Evolutionary conservation across 2,888 invertebrate species (phyloP).

Genomic region (Dynastes maya): DNA sequence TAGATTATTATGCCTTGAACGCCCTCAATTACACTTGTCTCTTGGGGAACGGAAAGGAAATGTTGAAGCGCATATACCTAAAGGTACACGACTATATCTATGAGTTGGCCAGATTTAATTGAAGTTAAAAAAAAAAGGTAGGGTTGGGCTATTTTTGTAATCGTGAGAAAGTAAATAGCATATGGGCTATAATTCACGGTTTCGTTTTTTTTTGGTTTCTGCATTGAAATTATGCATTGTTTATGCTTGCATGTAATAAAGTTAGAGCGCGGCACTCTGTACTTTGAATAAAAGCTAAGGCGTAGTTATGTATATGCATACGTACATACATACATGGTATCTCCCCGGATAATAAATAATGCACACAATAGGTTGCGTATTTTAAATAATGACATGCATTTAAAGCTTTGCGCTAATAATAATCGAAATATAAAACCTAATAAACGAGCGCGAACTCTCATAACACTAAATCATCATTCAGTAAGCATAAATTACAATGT

Average conservation of each 20-base stretch:
- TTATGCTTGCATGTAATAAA: conserved; percentile 48
- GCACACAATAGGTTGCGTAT: conserved; percentile 30
- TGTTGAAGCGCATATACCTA: not conserved
- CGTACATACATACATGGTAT: conserved; percentile 1
- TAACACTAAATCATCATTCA: conserved; percentile 31
- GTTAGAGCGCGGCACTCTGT: conserved; percentile 6
- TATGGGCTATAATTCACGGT: conserved; percentile 42
- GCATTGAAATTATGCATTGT: conserved; percentile 48
- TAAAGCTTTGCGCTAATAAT: conserved; percentile 25
- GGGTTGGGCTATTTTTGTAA: conserved; percentile 37
- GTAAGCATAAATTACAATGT: conserved; percentile 31
- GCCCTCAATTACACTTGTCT: conserved; percentile 35
- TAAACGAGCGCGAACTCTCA: conserved; percentile 22
- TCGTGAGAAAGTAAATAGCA: conserved; percentile 13
- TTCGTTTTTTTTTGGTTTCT: conserved; percentile 30
- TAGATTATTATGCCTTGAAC: conserved; percentile 52
- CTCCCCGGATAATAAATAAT: conserved; percentile 36
- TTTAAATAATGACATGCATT: conserved; percentile 20
- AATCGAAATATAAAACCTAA: conserved; percentile 30
- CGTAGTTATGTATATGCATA: not conserved
- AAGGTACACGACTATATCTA: not conserved
- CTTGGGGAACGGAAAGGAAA: not conserved
- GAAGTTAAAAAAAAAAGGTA: not conserved
- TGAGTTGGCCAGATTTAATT: conserved; percentile 27
- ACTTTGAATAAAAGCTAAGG: conserved; percentile 35